These are phyloP conservation scores for Alcedo quadribrachys DNA, from an alignment of 2,797 vertebrate species.

Conservation along the genomic window DNA sequence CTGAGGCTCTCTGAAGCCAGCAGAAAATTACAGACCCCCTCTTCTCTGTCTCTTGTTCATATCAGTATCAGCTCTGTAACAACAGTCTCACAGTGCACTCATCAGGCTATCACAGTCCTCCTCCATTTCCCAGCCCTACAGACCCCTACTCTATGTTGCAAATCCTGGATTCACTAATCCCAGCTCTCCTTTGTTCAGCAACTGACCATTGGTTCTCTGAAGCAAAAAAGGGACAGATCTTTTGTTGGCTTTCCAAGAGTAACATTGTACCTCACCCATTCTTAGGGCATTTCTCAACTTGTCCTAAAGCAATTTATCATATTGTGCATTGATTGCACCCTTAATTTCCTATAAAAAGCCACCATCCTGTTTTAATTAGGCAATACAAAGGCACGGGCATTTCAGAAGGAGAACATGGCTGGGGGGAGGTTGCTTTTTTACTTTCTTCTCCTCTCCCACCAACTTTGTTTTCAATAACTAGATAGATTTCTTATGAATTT, in stretches of 20 bases:
- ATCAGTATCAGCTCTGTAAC: not conserved
- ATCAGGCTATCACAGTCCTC: not conserved
- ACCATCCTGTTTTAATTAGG: constrained; percentile 21
- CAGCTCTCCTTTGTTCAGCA: not conserved
- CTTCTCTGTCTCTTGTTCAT: not conserved
- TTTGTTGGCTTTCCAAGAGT: not conserved
- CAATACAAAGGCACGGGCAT: not conserved
- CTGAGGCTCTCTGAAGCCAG: not conserved
- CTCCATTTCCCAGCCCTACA: fast-evolving
- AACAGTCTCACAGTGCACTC: not conserved
- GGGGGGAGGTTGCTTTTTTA: not conserved
- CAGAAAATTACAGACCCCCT: not conserved
- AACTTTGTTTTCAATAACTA: not conserved
- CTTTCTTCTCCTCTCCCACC: not conserved
- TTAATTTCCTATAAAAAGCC: constrained; percentile 42
- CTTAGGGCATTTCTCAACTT: constrained; percentile 19
- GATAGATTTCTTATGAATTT: not conserved
- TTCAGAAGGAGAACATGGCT: not conserved
- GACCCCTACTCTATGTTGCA: not conserved
- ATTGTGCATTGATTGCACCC: constrained; percentile 20
- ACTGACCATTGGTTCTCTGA: not conserved
- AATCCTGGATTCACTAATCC: not conserved
- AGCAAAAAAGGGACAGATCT: not conserved
- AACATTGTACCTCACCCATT: not conserved
- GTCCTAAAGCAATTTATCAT: not conserved